Base-by-base conservation (phyloP, 2,888 invertebrate species). In the Phengaris alcon region DNA sequence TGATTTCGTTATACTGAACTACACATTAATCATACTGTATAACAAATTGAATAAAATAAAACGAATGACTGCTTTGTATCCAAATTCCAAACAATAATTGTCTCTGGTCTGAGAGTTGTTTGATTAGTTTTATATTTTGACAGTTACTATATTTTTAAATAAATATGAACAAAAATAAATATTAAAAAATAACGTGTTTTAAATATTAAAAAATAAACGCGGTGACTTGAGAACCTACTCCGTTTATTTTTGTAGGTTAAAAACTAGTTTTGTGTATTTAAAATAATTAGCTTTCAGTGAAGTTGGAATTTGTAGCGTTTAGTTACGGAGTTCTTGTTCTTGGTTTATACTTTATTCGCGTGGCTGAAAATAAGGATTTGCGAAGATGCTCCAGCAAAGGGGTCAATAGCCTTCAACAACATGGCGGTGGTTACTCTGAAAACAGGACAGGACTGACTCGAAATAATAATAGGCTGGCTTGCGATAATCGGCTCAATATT, bases 391-490 rank as follows among this genome's bases (percentile, higher is more conserved):
- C 84, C 85, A 86, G 83, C 79, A 80, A 74, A 79, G 83, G 81
- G 92, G 87, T 90, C 89, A 87, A 84, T 83, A 88, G 89, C 88
- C 91, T 86, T 81, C 82, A 83, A 81, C 82, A 83, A 81, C 82
- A 83, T 84, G 84, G 70, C 69, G 72, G 85, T 85, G 85, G 88
- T 86, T 88, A 88, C 88, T 86, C 83, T 85, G 85, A 89, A 86
- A 85, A 87, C 81, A 79, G 72, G 72, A 72, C 74, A 74, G 55
- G 75, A 59, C 59, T 44, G 68, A 72, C 74, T 73, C 72, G 52
- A 72, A 64, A 52, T 72, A 54, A 52, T 72, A 72, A 72, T 15
- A 72, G 15, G 10, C 35, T 15, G 46, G n/a, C 69, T 46, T n/a
- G 15, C 69, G 46, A 69, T 48, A 48, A 52, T 72, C 52, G 12